These are phyloP conservation scores for Rhea americana DNA, from an alignment of 2,113 vertebrate genomes.

Conservation along the genomic window DNA sequence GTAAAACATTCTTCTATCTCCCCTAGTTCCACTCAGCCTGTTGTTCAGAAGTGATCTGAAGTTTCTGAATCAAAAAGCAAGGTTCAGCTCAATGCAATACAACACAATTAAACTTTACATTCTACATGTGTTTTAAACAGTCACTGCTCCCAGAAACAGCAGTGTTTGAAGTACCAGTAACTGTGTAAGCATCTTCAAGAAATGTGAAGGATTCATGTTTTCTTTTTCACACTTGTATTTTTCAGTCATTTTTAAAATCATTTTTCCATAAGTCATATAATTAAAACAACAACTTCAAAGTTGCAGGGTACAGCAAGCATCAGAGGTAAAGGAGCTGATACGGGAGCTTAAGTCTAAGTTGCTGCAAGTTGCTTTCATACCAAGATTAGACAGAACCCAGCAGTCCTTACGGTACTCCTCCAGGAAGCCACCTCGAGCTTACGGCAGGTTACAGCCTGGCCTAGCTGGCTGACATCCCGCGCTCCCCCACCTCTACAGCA, in stretches of 20 bases:
- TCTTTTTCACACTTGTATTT: not conserved
- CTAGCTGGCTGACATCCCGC: constrained; percentile 36
- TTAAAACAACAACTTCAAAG: not conserved
- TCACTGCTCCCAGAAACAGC: not conserved
- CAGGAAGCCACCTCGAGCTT: not conserved
- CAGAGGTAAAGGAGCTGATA: not conserved
- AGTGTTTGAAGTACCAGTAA: not conserved
- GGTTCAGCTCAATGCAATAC: not conserved
- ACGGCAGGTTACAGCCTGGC: not conserved
- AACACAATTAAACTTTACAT: not conserved
- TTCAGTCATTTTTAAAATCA: not conserved
- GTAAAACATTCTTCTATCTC: not conserved
- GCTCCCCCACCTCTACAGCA: not conserved
- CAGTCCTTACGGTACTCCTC: not conserved
- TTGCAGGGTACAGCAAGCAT: not conserved
- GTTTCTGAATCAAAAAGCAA: not conserved
- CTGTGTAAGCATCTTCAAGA: not conserved
- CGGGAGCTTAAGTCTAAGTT: not conserved
- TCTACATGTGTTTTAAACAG: not conserved
- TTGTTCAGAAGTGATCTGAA: not conserved
- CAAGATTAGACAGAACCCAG: not conserved
- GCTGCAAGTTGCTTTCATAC: not conserved
- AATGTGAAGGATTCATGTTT: not conserved
- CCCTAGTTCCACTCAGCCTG: accelerated
- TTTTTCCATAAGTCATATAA: not conserved